Evolutionary conservation across 2,888 invertebrate genomes (phyloP), one percentile per base, ranked within the genome.

Genomic region (Drosophila neonasuta): DNA sequence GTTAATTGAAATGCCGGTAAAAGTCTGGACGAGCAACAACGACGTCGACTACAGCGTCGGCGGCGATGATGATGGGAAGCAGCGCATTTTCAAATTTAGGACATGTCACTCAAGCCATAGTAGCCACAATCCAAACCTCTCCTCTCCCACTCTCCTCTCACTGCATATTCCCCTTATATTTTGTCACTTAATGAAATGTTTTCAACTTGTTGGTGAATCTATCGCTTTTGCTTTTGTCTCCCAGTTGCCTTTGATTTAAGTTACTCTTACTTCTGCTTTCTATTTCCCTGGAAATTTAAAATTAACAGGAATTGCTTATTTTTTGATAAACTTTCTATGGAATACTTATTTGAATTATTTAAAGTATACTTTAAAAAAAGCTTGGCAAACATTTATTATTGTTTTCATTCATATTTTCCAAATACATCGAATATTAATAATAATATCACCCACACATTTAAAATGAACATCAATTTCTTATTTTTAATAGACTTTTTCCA

Each of bases 1-100:
- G 89, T 89, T 89, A 89, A 89, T 89, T 89, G 88, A 89, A 86
- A 83, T 88, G 84, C 84, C 86, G 88, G 85, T 79, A 88, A 87
- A 87, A 87, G 86, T 85, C 86, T 78, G 72, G 71, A 49, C 74
- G 48, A 56, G 17, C 64, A 32, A 54, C 39, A 10, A 20, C 44
- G 2, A 11, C 13, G 17, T 6, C 10, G 9, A 1, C 20, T 24
- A 24, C 20, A 20, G 20, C 20, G 20, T 20, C 20, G 5, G 4
- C 6, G 15, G 7, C 10, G 9, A 2, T 11, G 24, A 20, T 20
- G 44, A 52, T 42, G 45, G 30, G 54, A 55, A 58, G 34, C 41
- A 49, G 39, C 54, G 39, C 61, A 64, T 55, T 76, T 78, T 77
- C 74, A 73, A 86, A 87, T 80, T 88, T 82, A 86, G 87, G 84